Evolutionary conservation across 2,888 invertebrate genomes (phyloP).

Genomic region (Apotomis turbidana): DNA sequence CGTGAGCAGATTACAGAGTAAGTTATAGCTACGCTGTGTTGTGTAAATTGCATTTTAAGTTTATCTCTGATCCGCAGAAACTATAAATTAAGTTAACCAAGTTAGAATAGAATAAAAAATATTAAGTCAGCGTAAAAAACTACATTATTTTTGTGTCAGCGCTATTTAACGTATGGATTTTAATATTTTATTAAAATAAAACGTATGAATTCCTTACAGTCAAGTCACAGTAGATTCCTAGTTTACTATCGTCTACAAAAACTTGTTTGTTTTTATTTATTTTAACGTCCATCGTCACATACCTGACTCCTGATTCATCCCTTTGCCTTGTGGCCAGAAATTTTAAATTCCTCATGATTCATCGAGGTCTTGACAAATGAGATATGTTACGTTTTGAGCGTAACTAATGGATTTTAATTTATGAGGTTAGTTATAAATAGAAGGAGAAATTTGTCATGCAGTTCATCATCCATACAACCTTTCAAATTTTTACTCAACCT

Average conservation of each 20-base stretch:
- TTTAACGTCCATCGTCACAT: conserved; percentile 44
- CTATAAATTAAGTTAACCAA: neutral
- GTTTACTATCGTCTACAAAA: conserved; percentile 6
- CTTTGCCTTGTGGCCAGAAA: conserved; percentile 62
- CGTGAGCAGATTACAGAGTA: conserved; percentile 20
- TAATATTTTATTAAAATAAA: neutral
- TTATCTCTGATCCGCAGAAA: neutral
- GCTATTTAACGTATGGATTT: neutral
- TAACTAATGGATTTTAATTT: conserved; percentile 16
- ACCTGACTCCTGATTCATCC: conserved; percentile 62
- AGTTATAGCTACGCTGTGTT: neutral
- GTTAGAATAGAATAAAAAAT: neutral
- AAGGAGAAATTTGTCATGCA: conserved; percentile 1
- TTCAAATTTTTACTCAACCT: too few relatives aligned
- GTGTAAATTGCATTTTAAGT: neutral
- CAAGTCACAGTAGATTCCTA: neutral
- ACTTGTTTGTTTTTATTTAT: conserved; percentile 18
- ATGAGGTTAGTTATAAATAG: conserved; percentile 1
- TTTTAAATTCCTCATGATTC: conserved; percentile 63
- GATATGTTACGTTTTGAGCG: conserved; percentile 17
- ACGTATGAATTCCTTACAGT: neutral
- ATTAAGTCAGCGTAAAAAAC: neutral
- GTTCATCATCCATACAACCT: neutral
- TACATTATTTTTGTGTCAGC: too few relatives aligned
- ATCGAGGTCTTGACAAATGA: conserved; percentile 47